These are phyloP conservation scores for Petrosia ficiformis DNA, from an alignment of 37 sponge, comb jelly and placozoan species.

Conservation along the genomic window DNA sequence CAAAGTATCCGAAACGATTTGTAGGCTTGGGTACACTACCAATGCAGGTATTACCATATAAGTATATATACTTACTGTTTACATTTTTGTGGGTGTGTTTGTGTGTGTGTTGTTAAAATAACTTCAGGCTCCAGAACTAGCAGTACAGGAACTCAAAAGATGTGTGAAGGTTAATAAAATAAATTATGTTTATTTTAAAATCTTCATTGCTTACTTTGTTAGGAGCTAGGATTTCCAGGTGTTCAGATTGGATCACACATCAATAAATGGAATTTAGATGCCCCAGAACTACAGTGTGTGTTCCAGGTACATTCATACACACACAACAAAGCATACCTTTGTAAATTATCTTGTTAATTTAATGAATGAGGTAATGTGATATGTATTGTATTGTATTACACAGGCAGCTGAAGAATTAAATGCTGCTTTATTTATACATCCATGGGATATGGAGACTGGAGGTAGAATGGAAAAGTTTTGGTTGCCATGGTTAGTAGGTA, in stretches of 20 bases:
- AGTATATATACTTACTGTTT: not conserved
- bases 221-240: constrained; percentile 84
- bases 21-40: constrained; percentile 87
- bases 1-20: constrained; percentile 72
- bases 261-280: constrained; percentile 83
- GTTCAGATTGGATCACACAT: constrained; percentile 96
- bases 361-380: not conserved
- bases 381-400: not conserved
- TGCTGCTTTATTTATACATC: constrained; percentile 81
- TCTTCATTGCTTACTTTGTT: not conserved
- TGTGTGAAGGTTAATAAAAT: constrained; percentile 73
- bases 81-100: constrained; percentile 1
- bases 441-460: constrained; percentile 88
- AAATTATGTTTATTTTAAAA: not conserved
- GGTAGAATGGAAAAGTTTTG: constrained; percentile 90
- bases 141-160: constrained; percentile 80
- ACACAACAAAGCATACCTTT: not conserved
- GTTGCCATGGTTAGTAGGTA: constrained; percentile 92
- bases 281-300: constrained; percentile 82
- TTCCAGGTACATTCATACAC: constrained; percentile 73
- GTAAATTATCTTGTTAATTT: constrained; percentile 1
- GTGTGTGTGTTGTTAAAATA: too few relatives aligned
- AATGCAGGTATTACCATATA: too few relatives aligned
- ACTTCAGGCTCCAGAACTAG: constrained; percentile 74
- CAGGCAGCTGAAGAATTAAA: constrained; percentile 84